These are phyloP conservation scores for Sternotherus odoratus DNA, from an alignment of 2,797 vertebrate species.

Conservation along the genomic window DNA sequence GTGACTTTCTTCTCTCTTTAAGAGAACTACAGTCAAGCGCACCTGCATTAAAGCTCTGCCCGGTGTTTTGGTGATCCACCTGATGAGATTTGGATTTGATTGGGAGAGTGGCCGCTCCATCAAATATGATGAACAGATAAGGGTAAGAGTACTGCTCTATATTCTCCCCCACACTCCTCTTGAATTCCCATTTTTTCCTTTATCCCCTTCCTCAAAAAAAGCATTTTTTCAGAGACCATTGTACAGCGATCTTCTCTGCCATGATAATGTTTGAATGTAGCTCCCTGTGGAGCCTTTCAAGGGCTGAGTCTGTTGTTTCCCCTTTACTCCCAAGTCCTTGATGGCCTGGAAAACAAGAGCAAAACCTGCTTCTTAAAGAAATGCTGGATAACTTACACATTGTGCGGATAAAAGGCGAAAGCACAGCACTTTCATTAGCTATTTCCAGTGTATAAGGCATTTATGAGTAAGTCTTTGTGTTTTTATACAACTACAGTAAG, in stretches of 20 bases:
- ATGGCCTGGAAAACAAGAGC: background rate
- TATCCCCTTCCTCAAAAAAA: accelerated
- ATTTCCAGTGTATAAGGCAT: background rate
- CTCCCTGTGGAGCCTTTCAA: background rate
- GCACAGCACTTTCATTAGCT: background rate
- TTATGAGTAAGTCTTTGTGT: background rate
- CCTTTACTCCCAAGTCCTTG: accelerated
- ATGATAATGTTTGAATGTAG: background rate
- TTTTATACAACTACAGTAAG: background rate
- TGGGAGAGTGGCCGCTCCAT: slow-evolving; percentile 99
- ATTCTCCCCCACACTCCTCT: background rate
- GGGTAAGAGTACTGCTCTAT: slow-evolving; percentile 80
- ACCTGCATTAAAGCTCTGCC: slow-evolving; percentile 98
- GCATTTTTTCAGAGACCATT: background rate
- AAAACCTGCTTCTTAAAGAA: background rate
- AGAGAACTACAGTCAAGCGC: slow-evolving; percentile 98
- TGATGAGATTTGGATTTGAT: slow-evolving; percentile 99
- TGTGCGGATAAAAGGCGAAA: background rate
- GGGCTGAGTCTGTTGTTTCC: background rate
- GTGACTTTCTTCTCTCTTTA: slow-evolving; percentile 68
- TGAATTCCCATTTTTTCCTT: accelerated
- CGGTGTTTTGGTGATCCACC: slow-evolving; percentile 95
- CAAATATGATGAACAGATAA: slow-evolving; percentile 98
- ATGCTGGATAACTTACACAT: background rate
- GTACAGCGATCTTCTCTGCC: background rate